Evolutionary conservation across 2,888 invertebrate species (phyloP), one percentile per base, ranked within the genome.

Genomic region (Arctia plantaginis): DNA sequence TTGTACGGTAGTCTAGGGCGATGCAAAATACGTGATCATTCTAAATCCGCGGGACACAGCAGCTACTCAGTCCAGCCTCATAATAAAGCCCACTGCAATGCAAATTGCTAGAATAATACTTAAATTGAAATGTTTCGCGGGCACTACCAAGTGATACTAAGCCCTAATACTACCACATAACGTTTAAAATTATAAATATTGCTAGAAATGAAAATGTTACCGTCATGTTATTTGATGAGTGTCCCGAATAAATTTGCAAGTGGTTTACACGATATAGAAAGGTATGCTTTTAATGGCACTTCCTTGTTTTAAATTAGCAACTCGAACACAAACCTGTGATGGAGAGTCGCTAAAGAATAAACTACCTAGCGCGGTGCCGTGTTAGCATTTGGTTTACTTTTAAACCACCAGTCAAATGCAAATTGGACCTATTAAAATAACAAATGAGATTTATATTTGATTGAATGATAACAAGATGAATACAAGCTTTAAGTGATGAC

Each of bases 231-330:
- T 92, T 92, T 92, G 92, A 92, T 87, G 90, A 91, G 92, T 91
- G 91, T 91, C 89, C 90, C 92, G 93, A 93, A 94, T 94, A 93
- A 91, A 93, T 94, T 94, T 94, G 91, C 92, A 93, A 92, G 89
- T 91, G 91, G 90, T 91, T 91, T 90, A 89, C 92, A 89, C 86
- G 90, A 88, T 90, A 91, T 89, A 89, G 91, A 88, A 88, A 90
- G 89, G 90, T 90, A 90, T 90, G 90, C 89, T 91, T 90, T 92
- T 93, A 93, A 93, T 90, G 89, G 88, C 77, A 82, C 85, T 88
- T 89, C 85, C 90, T 92, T 92, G 90, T 92, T 91, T 91, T 87
- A 88, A 90, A 91, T 91, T 88, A 90, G 85, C 81, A 88, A 82
- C 85, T 85, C 69, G 77, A 82, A 85, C 79, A 80, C 80, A 82